Evolutionary conservation across 2,888 invertebrate genomes (phyloP), one percentile per base, ranked within the genome.

Genomic region (Xestoiulus laeticollis): DNA sequence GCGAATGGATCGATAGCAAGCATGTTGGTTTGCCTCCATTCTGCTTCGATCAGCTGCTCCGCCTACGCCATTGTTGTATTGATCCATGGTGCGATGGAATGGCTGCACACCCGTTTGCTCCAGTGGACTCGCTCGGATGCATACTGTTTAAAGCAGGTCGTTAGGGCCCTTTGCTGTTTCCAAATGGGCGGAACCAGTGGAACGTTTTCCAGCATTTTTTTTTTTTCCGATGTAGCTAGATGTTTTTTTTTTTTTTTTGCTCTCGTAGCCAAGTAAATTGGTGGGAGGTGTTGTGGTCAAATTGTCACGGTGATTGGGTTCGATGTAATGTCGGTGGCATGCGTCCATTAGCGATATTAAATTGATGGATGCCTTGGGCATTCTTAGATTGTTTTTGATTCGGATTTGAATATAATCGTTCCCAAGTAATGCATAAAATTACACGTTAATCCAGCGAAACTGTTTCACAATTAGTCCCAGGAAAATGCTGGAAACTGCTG

Each of bases 71-170:
- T 59, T 59, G 5, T 59, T 59, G n/a, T 59, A 59, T 59, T 59
- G 59, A 59, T 59, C 59, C 59, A 19, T n/a, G 48, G 12, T 48
- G 48, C 12, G 48, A 10, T 48, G 33, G 33, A 6, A 12, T 2
- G 16, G 59, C 59, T 1, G 59, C 19, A 59, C 59, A 59, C 59
- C 59, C 59, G n/a, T 59, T 59, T 59, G 19, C 59, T 59, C n/a
- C 59, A 59, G 19, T 59, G 59, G 59, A 59, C 59, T 59, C n/a
- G 59, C 59, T 59, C 59, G 59, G n/a, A n/a, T 59, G 59, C n/a
- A n/a, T 5, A 38, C 33, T 19, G 12, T 59, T 59, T n/a, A 59
- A 59, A 59, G 59, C 59, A 59, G 59, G 59, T 59, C 59, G 59
- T n/a, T n/a, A 19, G 59, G 59, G 19, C 19, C 59, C n/a, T 59